Percentiles rank a stretch among this genome's conserved stretches.
These are phyloP conservation scores for Propsilocerus akamusi DNA, from an alignment of 1,140 invertebrate species.

Conservation along the genomic window DNA sequence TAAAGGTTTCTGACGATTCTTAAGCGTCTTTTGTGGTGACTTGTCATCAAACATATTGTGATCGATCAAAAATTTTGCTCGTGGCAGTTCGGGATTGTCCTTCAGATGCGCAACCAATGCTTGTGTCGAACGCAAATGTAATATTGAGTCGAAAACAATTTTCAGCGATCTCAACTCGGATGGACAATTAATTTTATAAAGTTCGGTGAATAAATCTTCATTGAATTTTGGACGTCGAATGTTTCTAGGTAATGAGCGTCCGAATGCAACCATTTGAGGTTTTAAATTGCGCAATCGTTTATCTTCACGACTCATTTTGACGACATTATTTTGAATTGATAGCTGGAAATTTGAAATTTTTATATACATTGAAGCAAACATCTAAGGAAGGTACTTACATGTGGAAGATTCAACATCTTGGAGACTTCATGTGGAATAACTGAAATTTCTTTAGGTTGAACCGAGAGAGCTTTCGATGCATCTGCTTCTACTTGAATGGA, in stretches of 20 bases:
- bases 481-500: constrained; percentile 20
- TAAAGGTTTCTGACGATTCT: background rate
- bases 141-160: constrained; percentile 20
- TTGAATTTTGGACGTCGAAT: constrained; percentile 11
- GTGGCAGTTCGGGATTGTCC: constrained; percentile 13
- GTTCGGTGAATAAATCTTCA: constrained; percentile 14
- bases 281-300: constrained; percentile 9
- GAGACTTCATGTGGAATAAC: constrained; percentile 20
- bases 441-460: constrained; percentile 20
- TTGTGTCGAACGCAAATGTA: constrained; percentile 18
- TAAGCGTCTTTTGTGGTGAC: background rate
- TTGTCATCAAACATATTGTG: constrained; percentile 12
- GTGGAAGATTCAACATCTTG: constrained; percentile 20
- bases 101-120: constrained; percentile 16
- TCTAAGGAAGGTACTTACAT: constrained; percentile 10
- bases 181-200: constrained; percentile 16
- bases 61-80: constrained; percentile 15
- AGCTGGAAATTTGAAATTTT: constrained; percentile 10
- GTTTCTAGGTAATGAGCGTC: constrained; percentile 14
- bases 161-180: constrained; percentile 16
- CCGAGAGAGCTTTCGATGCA: constrained; percentile 17
- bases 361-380: background rate
- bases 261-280: constrained; percentile 17
- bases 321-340: constrained; percentile 20
- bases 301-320: constrained; percentile 16